phyloP scores from a whole-genome alignment of 1,140 invertebrate species.

The Carcinoscorpius rotundicauda region DNA sequence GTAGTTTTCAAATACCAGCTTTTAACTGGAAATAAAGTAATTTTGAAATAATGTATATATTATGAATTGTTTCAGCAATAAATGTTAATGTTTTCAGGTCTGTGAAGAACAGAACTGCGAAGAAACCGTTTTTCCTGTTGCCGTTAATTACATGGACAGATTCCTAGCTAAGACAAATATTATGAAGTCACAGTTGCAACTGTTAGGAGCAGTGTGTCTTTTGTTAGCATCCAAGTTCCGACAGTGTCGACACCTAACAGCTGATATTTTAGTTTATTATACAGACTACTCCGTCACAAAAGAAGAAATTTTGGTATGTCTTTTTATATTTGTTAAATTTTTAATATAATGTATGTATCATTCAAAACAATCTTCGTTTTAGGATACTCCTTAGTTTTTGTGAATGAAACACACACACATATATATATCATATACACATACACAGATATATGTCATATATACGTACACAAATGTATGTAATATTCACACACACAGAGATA shows the following conservation, averaged over 20 bases:
- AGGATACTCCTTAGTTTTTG: neutral
- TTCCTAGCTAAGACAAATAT: conserved; percentile 63
- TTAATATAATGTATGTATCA: conserved; percentile 11
- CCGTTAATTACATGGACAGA: conserved; percentile 84
- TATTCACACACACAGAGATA: no score
- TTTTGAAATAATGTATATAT: no score
- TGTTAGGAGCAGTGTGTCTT: conserved; percentile 75
- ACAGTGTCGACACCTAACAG: conserved; percentile 62
- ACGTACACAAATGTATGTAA: no score
- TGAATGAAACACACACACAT: neutral
- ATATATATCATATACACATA: neutral
- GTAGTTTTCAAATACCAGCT: no score
- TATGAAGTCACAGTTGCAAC: conserved; percentile 69
- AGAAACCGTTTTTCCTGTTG: conserved; percentile 79
- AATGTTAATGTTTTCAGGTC: conserved; percentile 47
- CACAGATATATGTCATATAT: neutral
- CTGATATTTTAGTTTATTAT: conserved; percentile 71
- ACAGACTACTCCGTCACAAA: conserved; percentile 80
- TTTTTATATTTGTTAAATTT: conserved; percentile 4
- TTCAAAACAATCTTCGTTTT: conserved; percentile 6
- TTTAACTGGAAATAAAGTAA: no score
- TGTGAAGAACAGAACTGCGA: conserved; percentile 82
- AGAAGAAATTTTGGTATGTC: conserved; percentile 71
- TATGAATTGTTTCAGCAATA: no score
- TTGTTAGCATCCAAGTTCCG: conserved; percentile 82